Evolutionary conservation across 2,113 vertebrate genomes (phyloP), one percentile per base, ranked within the genome.

Genomic region (Nipponia nippon): DNA sequence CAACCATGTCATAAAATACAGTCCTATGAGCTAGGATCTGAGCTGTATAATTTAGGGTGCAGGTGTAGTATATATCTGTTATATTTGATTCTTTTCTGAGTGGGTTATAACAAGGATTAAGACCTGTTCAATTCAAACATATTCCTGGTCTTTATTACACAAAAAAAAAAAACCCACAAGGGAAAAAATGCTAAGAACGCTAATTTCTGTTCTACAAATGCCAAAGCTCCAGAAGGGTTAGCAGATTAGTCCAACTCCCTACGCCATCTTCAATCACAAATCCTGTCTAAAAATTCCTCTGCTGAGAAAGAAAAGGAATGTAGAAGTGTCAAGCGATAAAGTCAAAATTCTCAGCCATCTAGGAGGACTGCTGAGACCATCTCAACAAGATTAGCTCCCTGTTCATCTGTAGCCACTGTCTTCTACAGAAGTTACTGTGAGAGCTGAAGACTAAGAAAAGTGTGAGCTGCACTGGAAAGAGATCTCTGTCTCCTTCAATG

Each of bases 171-270:
- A 70, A 21, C 15, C 0, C 2, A 7, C 4, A 29, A 30, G 16
- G 16, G 7, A 32, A 34, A 82, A 79, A 49, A 10, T 23, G 7
- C 2, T 50, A 81, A 36, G 10, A 65, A 58, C 26, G 3, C 0
- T 44, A 4, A 22, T 83, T 92, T 75, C 21, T 71, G 12, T 92
- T 61, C 42, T 75, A 50, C 12, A 67, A 62, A 67, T 32, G 2
- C 6, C 1, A 5, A 44, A 50, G 34, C 23, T 83, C 17, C 2
- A 9, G 25, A 80, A 67, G 8, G 0, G 0, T 67, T 79, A 52
- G 15, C 18, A 72, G 26, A 38, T 13, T 75, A 26, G 22, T 76
- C 13, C 22, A 42, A 23, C 27, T 72, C 29, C 47, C 15, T 65
- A 26, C 2, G 1, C 5, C 20, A 16, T 44, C 26, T 83, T 80